Percentiles rank a stretch among this genome's conserved stretches.
These are phyloP conservation scores for Rhingia campestris DNA, from an alignment of 2,888 invertebrate species.

Conservation along the genomic window DNA sequence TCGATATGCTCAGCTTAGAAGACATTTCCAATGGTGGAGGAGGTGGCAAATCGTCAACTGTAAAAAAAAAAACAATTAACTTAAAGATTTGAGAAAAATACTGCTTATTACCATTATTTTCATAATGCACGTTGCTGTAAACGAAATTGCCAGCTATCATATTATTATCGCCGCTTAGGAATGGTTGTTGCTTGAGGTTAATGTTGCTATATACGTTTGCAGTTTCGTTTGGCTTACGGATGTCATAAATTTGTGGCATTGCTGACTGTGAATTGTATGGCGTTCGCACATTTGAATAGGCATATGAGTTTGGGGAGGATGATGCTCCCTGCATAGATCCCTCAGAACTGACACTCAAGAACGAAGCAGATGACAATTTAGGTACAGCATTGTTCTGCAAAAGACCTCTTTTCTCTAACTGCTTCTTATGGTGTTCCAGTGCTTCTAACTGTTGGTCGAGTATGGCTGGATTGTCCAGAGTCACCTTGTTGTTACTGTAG, in stretches of 20 bases:
- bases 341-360: slow-evolving; percentile 46
- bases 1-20: slow-evolving; percentile 79
- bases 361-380: slow-evolving; percentile 77
- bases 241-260: slow-evolving; percentile 2
- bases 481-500: slow-evolving; percentile 77
- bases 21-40: slow-evolving; percentile 85
- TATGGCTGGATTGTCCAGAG: slow-evolving; percentile 81
- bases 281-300: slow-evolving; percentile 45
- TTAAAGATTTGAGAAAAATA: neutral
- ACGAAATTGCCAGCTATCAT: slow-evolving; percentile 77
- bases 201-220: slow-evolving; percentile 75
- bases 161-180: slow-evolving; percentile 84
- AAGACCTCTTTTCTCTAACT: slow-evolving; percentile 80
- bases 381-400: slow-evolving; percentile 72
- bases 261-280: slow-evolving; percentile 8
- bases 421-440: slow-evolving; percentile 82
- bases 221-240: slow-evolving; percentile 17
- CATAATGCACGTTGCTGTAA: slow-evolving; percentile 58
- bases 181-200: slow-evolving; percentile 80
- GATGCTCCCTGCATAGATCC: slow-evolving; percentile 13
- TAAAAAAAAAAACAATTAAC: neutral
- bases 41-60: slow-evolving; percentile 84
- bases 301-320: slow-evolving; percentile 12
- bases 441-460: slow-evolving; percentile 82
- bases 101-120: slow-evolving; percentile 46